Evolutionary conservation across 1,140 invertebrate genomes (phyloP).

Genomic region (Hesperophylax magnus): DNA sequence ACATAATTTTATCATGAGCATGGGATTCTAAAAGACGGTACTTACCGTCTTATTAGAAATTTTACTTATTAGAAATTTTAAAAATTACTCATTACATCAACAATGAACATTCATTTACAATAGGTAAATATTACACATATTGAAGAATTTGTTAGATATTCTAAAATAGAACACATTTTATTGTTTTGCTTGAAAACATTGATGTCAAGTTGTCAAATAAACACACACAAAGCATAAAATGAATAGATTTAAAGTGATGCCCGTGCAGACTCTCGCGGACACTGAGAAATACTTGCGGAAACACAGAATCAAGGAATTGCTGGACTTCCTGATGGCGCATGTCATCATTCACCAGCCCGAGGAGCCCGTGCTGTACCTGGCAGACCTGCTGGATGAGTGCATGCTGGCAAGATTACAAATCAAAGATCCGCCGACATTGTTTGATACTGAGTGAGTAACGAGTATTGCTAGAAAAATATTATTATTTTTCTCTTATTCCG

Average conservation of each 20-base stretch:
- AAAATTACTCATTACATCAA: too few relatives aligned
- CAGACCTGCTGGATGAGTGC: conserved; percentile 40
- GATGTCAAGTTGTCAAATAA: neutral
- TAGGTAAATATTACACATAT: too few relatives aligned
- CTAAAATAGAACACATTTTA: too few relatives aligned
- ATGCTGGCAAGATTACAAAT: conserved; percentile 27
- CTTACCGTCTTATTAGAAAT: too few relatives aligned
- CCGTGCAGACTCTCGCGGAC: neutral
- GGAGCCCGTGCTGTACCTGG: conserved; percentile 10
- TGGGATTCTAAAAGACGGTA: too few relatives aligned
- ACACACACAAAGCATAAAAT: neutral
- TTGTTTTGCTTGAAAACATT: too few relatives aligned
- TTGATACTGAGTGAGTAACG: conserved; percentile 15
- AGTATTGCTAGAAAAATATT: too few relatives aligned
- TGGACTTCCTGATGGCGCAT: conserved; percentile 38
- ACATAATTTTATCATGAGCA: too few relatives aligned
- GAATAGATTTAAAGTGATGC: conserved; percentile 1
- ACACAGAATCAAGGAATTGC: conserved; percentile 34
- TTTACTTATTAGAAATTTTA: too few relatives aligned
- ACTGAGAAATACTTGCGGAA: conserved; percentile 33
- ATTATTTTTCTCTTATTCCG: too few relatives aligned
- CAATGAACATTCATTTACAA: too few relatives aligned
- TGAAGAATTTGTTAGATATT: too few relatives aligned
- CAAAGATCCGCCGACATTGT: conserved; percentile 9
- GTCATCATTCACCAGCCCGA: conserved; percentile 23